Percentiles rank a stretch among this genome's conserved stretches.
Conservation (phyloP, 2,888 invertebrate genomes). For the Leptinotarsa rubiginosa region DNA sequence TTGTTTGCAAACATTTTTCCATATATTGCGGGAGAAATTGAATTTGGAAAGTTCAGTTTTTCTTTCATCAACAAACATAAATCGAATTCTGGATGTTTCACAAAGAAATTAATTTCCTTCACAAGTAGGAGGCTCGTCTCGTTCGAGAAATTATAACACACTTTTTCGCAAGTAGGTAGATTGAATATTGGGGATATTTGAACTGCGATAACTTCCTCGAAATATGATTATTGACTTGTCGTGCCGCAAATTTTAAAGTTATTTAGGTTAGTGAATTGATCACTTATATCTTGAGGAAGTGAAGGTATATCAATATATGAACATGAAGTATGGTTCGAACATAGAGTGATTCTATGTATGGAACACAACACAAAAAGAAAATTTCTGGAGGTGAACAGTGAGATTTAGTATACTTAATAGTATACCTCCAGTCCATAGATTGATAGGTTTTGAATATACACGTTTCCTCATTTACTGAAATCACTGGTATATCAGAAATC, state of each 20-base stretch:
- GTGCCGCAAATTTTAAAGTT: background rate
- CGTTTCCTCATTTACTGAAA: too few species aligned
- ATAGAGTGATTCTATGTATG: too few species aligned
- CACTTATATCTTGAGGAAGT: too few species aligned
- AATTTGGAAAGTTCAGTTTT: background rate
- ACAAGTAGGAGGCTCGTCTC: conserved; percentile 2
- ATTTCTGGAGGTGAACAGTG: too few species aligned
- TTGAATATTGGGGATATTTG: conserved; percentile 10
- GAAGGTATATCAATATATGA: too few species aligned
- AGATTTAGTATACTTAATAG: too few species aligned
- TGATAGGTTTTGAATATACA: too few species aligned
- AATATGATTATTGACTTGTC: background rate
- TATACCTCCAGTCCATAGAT: too few species aligned
- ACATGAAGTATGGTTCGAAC: too few species aligned
- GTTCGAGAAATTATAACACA: background rate
- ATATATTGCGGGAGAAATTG: background rate
- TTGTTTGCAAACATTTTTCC: background rate
- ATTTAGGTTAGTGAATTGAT: background rate
- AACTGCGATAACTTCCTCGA: background rate
- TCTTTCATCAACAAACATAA: conserved; percentile 2
- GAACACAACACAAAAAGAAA: too few species aligned
- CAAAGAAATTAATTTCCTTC: conserved; percentile 19
- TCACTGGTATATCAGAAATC: too few species aligned
- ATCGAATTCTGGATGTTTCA: conserved; percentile 10
- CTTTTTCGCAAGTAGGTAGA: background rate